phyloP scores from a whole-genome alignment of 1,140 invertebrate species.

The Panagrolaimus sp. region DNA sequence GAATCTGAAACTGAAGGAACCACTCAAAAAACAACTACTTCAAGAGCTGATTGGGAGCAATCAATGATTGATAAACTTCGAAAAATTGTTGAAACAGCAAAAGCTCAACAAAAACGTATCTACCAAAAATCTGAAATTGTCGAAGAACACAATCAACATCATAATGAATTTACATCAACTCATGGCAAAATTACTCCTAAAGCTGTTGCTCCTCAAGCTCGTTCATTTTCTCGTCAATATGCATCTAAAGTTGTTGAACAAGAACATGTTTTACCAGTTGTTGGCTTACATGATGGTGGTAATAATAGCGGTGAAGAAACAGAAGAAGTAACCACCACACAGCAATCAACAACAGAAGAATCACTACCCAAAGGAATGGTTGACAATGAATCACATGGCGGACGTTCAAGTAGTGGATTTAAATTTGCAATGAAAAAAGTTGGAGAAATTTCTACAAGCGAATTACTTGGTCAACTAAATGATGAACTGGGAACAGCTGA shows the following conservation, averaged over 20 bases:
- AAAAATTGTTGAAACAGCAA: conserved; percentile 1
- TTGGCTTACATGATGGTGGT: background rate
- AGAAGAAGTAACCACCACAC: background rate
- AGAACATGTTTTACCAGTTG: background rate
- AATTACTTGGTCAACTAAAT: background rate
- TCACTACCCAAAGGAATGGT: background rate
- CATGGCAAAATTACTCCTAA: no score
- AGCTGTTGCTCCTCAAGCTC: background rate
- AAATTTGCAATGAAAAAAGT: conserved; percentile 11
- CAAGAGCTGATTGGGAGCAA: background rate
- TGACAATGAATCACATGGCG: no score
- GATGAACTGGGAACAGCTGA: background rate
- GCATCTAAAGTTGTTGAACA: background rate
- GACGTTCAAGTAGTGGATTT: background rate
- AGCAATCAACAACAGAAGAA: background rate
- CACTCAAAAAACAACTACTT: background rate
- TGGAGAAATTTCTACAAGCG: background rate
- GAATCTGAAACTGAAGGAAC: background rate
- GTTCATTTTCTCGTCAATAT: background rate
- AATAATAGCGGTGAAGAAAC: background rate
- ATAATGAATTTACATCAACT: background rate
- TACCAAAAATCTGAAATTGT: background rate
- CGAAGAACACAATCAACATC: background rate
- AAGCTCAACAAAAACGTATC: background rate
- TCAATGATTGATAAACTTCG: conserved; percentile 9